Evolutionary conservation across 2,888 invertebrate genomes (phyloP), one percentile per base, ranked within the genome.

Genomic region (Sepioteuthis lessoniana): DNA sequence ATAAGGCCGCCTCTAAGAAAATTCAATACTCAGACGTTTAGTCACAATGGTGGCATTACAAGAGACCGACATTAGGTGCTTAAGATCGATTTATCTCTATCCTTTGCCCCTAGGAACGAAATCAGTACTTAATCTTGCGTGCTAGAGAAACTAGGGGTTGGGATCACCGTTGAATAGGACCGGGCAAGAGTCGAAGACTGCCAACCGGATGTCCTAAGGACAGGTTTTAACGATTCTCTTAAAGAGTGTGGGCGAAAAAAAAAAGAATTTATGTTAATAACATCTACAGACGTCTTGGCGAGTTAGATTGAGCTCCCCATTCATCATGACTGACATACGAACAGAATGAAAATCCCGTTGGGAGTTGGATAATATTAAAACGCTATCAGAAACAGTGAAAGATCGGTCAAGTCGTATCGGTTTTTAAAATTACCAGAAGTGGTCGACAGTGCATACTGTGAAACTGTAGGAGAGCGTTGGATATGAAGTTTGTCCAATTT

Each of bases 71-170:
- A 76, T 76, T n/a, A 76, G 76, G 76, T 76, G 76, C 76, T 16
- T 76, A 76, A 76, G n/a, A 76, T 76, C 76, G 76, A 76, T 76
- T 76, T 76, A 76, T 76, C 76, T n/a, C n/a, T 76, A 76, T 76
- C 13, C 76, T 13, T n/a, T 76, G 76, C 76, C 76, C 13, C 76
- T 35, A 76, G 76, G n/a, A 76, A 76, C 76, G 7, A 35, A 76
- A 16, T 76, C 76, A 76, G n/a, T n/a, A 76, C 76, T 76, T n/a
- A 76, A 76, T 76, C 76, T n/a, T 76, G 19, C n/a, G 76, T 76
- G 76, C n/a, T 13, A n/a, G 16, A 76, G 76, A n/a, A n/a, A 76
- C n/a, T 16, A n/a, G n/a, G 42, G 76, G 76, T 35, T n/a, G n/a
- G n/a, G n/a, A 25, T 35, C 76, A 10, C 76, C n/a, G 19, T 76